phyloP scores from a whole-genome alignment of 2,888 invertebrate genomes.

The Oscheius sp. region DNA sequence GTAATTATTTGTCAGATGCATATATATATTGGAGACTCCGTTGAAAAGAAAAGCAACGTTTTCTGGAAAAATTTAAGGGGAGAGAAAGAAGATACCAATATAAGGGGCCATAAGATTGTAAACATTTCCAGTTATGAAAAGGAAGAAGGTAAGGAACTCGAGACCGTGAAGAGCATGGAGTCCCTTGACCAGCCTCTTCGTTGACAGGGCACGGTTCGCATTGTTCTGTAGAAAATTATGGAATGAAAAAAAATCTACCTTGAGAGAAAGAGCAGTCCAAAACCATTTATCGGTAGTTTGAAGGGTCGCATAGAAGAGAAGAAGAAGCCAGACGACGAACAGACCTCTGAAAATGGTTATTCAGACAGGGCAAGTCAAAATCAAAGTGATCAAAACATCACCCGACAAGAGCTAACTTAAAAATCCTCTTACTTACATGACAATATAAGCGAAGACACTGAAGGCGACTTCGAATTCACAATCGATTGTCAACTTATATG shows the following conservation, averaged over 20 bases:
- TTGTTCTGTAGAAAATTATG: conserved; percentile 31
- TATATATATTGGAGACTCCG: conserved; percentile 41
- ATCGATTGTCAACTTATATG: conserved; percentile 54
- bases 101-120: conserved; percentile 67
- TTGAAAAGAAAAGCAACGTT: conserved; percentile 66
- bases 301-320: conserved; percentile 18
- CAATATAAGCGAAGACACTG: conserved; percentile 48
- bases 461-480: conserved; percentile 62
- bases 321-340: conserved; percentile 1
- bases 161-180: conserved; percentile 52
- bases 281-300: conserved; percentile 14
- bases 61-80: conserved; percentile 45
- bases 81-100: conserved; percentile 50
- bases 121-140: conserved; percentile 59
- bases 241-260: not conserved
- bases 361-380: not conserved
- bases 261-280: conserved; percentile 26
- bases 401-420: too few species aligned
- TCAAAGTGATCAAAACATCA: too few species aligned
- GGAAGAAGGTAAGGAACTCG: conserved; percentile 47
- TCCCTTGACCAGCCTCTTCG: conserved; percentile 37
- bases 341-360: not conserved
- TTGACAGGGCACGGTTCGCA: conserved; percentile 44
- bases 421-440: conserved; percentile 44
- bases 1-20: conserved; percentile 64